These are phyloP conservation scores for Oppia nitens DNA, from an alignment of 1,140 invertebrate genomes.

Conservation along the genomic window DNA sequence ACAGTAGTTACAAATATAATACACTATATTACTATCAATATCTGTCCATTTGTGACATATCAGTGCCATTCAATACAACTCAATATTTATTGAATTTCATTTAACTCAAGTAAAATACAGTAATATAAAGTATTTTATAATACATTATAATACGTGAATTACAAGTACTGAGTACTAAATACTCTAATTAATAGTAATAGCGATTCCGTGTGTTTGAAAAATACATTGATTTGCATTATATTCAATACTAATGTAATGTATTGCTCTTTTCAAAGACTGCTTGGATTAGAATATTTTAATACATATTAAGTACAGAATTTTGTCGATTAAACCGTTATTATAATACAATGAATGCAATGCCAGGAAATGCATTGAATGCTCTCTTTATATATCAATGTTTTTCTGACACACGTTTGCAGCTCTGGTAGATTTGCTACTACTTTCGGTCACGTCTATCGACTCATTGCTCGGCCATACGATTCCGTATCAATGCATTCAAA, in stretches of 20 bases:
- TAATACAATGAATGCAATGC: not conserved
- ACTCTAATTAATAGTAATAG: not conserved
- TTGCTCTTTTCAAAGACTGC: not conserved
- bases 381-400: too few species aligned
- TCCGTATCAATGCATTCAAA: not conserved
- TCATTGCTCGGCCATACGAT: too few species aligned
- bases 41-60: too few species aligned
- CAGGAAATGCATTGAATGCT: not conserved
- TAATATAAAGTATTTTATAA: not conserved
- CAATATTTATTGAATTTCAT: not conserved
- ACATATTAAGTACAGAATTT: not conserved
- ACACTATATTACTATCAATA: too few species aligned
- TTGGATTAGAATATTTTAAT: not conserved
- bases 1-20: too few species aligned
- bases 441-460: too few species aligned
- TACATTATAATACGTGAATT: not conserved
- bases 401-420: not conserved
- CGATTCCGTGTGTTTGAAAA: too few species aligned
- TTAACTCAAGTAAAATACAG: not conserved
- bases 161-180: not conserved
- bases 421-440: not conserved
- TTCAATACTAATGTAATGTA: not conserved
- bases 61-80: too few species aligned
- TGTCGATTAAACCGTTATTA: not conserved
- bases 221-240: not conserved